Conservation (phyloP, 2,113 vertebrate genomes). For the Sander lucioperca region DNA sequence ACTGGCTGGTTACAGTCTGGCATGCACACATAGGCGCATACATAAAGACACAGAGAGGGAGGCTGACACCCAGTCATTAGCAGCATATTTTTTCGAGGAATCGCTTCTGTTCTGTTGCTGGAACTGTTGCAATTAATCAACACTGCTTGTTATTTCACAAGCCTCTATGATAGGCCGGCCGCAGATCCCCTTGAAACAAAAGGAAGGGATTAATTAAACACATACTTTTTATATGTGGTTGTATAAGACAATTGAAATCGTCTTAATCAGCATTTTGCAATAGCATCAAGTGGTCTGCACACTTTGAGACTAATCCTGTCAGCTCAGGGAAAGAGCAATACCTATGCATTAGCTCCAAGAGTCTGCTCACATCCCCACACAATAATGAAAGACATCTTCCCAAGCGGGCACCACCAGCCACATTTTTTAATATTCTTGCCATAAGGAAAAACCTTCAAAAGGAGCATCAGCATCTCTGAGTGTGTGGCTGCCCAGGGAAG, state of each 20-base stretch:
- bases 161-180: constrained; percentile 39
- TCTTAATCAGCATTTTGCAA: constrained; percentile 61
- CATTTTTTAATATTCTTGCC: constrained; percentile 74
- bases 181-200: constrained; percentile 41
- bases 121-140: constrained; percentile 66
- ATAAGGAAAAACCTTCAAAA: constrained; percentile 54
- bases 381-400: constrained; percentile 70
- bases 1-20: constrained; percentile 62
- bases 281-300: constrained; percentile 39
- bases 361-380: constrained; percentile 60
- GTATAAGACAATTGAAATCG: constrained; percentile 49
- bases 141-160: constrained; percentile 66
- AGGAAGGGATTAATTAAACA: constrained; percentile 41
- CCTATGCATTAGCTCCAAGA: constrained; percentile 61
- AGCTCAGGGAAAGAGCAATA: constrained; percentile 43
- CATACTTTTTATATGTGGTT: constrained; percentile 34
- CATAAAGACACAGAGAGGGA: constrained; percentile 29
- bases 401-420: constrained; percentile 57
- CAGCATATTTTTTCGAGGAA: constrained; percentile 56
- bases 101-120: constrained; percentile 55
- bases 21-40: constrained; percentile 28
- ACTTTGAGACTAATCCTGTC: constrained; percentile 56
- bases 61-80: constrained; percentile 62
- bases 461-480: constrained; percentile 65
- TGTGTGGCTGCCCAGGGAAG: constrained; percentile 59